Conservation (phyloP, 2,888 invertebrate genomes). For the Trachelus stipa region DNA sequence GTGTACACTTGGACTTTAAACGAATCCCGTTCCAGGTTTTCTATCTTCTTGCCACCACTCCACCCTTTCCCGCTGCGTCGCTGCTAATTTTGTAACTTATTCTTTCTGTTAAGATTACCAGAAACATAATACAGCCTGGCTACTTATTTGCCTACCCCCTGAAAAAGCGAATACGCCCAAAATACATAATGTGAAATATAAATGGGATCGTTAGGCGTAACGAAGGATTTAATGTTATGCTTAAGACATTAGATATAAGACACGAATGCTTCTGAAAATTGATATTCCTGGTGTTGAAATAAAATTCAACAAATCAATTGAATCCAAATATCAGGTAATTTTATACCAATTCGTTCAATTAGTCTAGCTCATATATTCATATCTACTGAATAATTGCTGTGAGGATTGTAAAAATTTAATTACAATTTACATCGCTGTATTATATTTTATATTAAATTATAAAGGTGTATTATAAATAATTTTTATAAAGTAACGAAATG, state of each 20-base stretch:
- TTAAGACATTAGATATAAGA: neutral
- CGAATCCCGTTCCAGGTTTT: conserved; percentile 18
- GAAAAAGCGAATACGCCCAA: neutral
- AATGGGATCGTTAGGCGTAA: neutral
- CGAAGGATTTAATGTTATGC: neutral
- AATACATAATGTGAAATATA: conserved; percentile 3
- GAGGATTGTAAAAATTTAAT: too few relatives aligned
- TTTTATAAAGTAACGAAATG: neutral
- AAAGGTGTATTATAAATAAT: neutral
- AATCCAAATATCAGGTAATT: neutral
- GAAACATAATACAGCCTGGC: neutral
- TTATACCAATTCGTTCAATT: neutral
- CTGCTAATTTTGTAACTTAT: conserved; percentile 20
- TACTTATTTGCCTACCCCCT: neutral
- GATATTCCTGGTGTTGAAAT: neutral
- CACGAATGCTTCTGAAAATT: neutral
- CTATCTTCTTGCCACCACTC: neutral
- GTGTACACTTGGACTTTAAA: conserved; percentile 25
- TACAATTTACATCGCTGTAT: too few relatives aligned
- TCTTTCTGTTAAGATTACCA: conserved; percentile 3
- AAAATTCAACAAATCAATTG: neutral
- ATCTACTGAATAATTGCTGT: too few relatives aligned
- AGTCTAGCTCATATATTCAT: neutral
- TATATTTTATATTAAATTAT: neutral
- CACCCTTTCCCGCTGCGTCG: neutral